Evolutionary conservation across 2,888 invertebrate species (phyloP).

Genomic region (Netelia fuscicornis): DNA sequence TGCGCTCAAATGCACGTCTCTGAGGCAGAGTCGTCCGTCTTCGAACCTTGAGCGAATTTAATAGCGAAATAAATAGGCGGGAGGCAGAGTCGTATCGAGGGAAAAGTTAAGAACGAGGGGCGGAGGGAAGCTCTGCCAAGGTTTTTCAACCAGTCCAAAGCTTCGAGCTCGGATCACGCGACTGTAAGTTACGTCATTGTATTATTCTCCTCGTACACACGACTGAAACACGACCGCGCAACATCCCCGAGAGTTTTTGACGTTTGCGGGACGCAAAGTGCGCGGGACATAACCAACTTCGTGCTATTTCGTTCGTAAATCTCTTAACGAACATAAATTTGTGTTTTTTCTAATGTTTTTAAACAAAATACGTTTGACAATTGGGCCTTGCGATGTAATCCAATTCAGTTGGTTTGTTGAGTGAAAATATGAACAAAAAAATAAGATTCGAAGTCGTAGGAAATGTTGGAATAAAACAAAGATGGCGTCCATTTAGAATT

Average conservation of each 20-base stretch:
- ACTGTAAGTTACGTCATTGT: slow-evolving; percentile 66
- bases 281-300: background rate
- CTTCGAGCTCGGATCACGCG: slow-evolving; percentile 66
- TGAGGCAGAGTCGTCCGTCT: slow-evolving; percentile 25
- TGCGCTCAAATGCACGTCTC: slow-evolving; percentile 59
- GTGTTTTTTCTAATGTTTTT: background rate
- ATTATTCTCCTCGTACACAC: slow-evolving; percentile 48
- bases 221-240: slow-evolving; percentile 43
- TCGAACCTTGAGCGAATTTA: slow-evolving; percentile 65
- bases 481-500: too few species aligned
- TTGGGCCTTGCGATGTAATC: background rate
- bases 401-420: too few species aligned
- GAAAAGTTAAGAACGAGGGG: slow-evolving; percentile 32
- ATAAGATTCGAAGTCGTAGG: too few species aligned
- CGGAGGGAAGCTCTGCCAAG: slow-evolving; percentile 57
- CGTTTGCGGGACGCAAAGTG: slow-evolving; percentile 30
- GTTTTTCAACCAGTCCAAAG: slow-evolving; percentile 65
- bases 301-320: background rate
- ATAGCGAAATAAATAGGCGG: slow-evolving; percentile 59
- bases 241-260: slow-evolving; percentile 53
- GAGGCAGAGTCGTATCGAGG: slow-evolving; percentile 15
- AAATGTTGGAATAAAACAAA: too few species aligned
- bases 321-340: slow-evolving; percentile 14
- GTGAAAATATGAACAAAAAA: too few species aligned
- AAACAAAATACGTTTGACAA: background rate